Conservation (phyloP, 1,140 invertebrate species). For the Sminthurinus signatus region DNA sequence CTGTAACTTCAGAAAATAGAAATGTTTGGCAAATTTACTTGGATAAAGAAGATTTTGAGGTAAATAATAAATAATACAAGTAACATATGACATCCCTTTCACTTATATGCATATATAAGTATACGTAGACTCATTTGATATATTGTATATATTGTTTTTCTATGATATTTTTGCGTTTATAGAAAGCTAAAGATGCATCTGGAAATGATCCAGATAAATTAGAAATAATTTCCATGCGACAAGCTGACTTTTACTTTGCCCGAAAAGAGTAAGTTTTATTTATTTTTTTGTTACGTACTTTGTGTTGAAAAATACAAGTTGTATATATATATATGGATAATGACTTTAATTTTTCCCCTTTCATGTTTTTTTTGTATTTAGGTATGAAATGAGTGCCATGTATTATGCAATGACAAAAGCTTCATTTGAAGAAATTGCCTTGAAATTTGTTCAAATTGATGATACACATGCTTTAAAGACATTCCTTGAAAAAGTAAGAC, state of each 20-base stretch:
- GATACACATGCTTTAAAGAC: conserved; percentile 78
- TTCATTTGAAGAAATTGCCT: conserved; percentile 89
- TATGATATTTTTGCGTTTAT: no score
- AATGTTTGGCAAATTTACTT: conserved; percentile 86
- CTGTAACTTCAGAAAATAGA: conserved; percentile 74
- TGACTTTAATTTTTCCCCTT: no score
- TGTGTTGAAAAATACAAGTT: no score
- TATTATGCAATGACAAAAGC: conserved; percentile 80
- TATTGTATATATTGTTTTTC: no score
- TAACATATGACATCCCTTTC: no score
- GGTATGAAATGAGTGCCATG: conserved; percentile 72
- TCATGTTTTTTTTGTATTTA: conserved; percentile 43
- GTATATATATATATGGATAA: no score
- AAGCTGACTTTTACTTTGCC: conserved; percentile 81
- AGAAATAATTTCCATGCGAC: conserved; percentile 76
- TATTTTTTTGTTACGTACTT: no score
- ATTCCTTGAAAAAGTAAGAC: conserved; percentile 64
- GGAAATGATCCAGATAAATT: conserved; percentile 67
- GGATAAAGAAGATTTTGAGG: conserved; percentile 72
- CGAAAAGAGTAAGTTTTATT: conserved; percentile 66
- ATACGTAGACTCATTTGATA: no score
- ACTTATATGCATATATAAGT: no score
- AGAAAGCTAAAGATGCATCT: conserved; percentile 74
- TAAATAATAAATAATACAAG: no score
- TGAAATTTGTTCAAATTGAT: conserved; percentile 81